phyloP scores from a whole-genome alignment of 2,888 invertebrate genomes.

The Rhorus exstirpatorius region DNA sequence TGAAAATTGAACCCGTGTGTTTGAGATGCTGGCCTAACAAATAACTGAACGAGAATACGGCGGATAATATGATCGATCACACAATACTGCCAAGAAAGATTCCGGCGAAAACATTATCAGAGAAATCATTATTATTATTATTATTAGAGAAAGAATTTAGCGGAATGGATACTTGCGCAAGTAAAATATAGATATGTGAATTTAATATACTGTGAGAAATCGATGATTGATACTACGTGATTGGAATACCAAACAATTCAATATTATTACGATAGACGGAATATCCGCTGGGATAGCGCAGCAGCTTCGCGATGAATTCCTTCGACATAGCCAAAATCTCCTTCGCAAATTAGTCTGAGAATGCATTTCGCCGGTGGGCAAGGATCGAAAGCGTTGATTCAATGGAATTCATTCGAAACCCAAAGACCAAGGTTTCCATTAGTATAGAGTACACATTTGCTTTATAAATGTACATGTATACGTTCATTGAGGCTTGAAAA shows the following conservation, averaged over 20 bases:
- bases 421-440: not conserved
- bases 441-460: not conserved
- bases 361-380: constrained; percentile 34
- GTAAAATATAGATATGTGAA: not conserved
- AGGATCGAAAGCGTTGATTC: constrained; percentile 28
- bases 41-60: too few species aligned
- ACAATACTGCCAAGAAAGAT: too few species aligned
- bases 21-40: too few species aligned
- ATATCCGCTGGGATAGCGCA: not conserved
- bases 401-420: constrained; percentile 40
- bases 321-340: constrained; percentile 16
- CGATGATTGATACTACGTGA: constrained; percentile 3
- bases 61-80: too few species aligned
- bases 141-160: too few species aligned
- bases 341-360: constrained; percentile 52
- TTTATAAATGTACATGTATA: not conserved
- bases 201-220: not conserved
- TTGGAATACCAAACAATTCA: constrained; percentile 30
- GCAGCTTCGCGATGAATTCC: constrained; percentile 46
- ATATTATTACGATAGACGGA: constrained; percentile 5
- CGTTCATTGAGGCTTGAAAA: not conserved
- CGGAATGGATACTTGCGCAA: too few species aligned
- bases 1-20: too few species aligned
- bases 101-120: too few species aligned
- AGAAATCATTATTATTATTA: too few species aligned